Evolutionary conservation across 2,797 vertebrate genomes (phyloP), one percentile per base, ranked within the genome.

Genomic region (Meriones psammophilus): DNA sequence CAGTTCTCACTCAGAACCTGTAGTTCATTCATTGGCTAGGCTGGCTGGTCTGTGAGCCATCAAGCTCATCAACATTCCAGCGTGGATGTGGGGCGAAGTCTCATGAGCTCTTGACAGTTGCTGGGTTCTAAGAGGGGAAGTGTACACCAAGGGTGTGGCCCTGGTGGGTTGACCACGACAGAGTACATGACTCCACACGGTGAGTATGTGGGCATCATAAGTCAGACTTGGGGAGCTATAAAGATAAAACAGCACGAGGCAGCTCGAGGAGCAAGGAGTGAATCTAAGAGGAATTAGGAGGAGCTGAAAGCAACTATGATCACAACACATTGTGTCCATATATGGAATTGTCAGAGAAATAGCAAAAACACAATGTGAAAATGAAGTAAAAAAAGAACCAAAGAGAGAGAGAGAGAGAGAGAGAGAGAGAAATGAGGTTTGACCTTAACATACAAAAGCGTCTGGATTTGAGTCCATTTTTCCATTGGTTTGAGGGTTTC

Each of bases 401-500:
- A 22, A 64, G 3, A 84, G 69, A 91, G 74, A 50, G 3, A 84
- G 74, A 91, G 74, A 42, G 42, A 42, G 42, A 42, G 42, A 42
- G 42, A 42, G 42, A 42, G 42, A 42, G 42, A 56, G 24, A 84
- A 60, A 66, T 20, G 33, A 30, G 24, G 5, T 22, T 39, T 76
- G 1, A 17, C 64, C 3, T 78, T 14, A 13, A 33, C 9, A n/a
- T 69, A 80, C 14, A 1, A 58, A 74, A 86, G 87, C 56, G 46
- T 39, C 18, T 87, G 36, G 62, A 84, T 95, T 74, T 90, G 58
- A 87, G 18, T 95, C 24, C 39, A 88, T 85, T 90, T 73, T 74
- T 58, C 26, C 8, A 46, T 80, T 83, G 9, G 17, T n/a, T 39
- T 74, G 86, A 84, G 33, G 24, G 42, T 79, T 76, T 17, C 22